These are phyloP conservation scores for Eupithecia inturbata DNA, from an alignment of 2,888 invertebrate genomes.

Conservation along the genomic window DNA sequence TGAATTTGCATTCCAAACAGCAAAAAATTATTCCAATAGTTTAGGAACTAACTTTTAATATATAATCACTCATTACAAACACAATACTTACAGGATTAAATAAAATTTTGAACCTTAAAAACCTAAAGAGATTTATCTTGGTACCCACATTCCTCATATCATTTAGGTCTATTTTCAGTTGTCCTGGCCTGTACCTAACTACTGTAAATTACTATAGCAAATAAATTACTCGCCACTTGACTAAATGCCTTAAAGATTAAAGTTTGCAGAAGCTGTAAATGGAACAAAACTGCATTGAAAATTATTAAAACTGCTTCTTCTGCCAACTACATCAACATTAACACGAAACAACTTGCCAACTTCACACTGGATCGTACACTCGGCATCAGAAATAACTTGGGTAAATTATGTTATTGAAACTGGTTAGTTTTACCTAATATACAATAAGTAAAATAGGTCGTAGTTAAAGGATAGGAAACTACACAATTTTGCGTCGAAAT, in stretches of 20 bases:
- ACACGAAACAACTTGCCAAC: slow-evolving; percentile 3
- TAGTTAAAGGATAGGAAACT: too few species aligned
- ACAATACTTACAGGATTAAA: background rate
- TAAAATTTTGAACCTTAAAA: too few species aligned
- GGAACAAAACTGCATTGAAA: slow-evolving; percentile 8
- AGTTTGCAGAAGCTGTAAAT: background rate
- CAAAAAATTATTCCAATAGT: background rate
- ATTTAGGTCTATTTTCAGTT: too few species aligned
- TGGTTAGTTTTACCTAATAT: too few species aligned
- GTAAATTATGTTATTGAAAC: background rate
- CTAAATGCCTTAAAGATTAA: too few species aligned
- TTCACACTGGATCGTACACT: background rate
- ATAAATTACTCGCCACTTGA: background rate
- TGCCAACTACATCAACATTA: slow-evolving; percentile 12
- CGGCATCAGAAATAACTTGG: background rate
- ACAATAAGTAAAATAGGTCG: too few species aligned
- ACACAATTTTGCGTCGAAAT: too few species aligned
- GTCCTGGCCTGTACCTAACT: too few species aligned
- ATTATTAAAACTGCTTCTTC: slow-evolving; percentile 1
- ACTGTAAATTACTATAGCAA: too few species aligned
- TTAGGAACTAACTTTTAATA: background rate
- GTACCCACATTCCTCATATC: too few species aligned
- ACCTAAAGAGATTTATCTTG: too few species aligned
- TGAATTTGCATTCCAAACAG: background rate
- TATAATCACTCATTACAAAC: too few species aligned